These are phyloP conservation scores for Centropyge bicolor DNA, from an alignment of 2,797 vertebrate genomes.

Conservation along the genomic window DNA sequence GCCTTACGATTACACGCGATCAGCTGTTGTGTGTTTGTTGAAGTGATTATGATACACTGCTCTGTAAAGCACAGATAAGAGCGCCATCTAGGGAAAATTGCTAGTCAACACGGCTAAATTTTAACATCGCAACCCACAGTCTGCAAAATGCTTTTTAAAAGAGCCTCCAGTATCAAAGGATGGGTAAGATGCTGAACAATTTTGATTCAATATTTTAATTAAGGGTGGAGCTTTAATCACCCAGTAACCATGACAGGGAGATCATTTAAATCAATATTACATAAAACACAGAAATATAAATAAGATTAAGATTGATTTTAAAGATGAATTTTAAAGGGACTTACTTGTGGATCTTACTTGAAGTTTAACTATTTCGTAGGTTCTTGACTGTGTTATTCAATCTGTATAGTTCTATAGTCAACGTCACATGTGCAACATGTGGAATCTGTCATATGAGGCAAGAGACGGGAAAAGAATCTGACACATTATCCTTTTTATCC, in stretches of 20 bases:
- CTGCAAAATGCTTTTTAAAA: background rate
- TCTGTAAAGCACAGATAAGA: background rate
- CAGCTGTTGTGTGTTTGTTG: background rate
- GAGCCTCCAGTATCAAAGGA: background rate
- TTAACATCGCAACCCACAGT: background rate
- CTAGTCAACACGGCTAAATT: background rate
- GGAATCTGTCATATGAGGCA: no score
- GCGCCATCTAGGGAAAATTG: slow-evolving; percentile 45
- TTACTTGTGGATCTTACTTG: no score
- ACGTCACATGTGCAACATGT: no score
- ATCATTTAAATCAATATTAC: background rate
- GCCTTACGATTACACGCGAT: background rate
- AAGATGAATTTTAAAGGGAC: background rate
- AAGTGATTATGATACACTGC: background rate
- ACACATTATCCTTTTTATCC: no score
- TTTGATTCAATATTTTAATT: background rate
- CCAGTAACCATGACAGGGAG: background rate
- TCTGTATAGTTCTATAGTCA: background rate
- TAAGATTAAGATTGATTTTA: background rate
- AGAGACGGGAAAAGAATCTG: no score
- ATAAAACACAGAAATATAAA: background rate
- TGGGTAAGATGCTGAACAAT: background rate
- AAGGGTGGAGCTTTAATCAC: background rate
- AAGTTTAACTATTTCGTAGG: background rate
- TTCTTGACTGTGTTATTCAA: background rate